Evolutionary conservation across 2,888 invertebrate species (phyloP), one percentile per base, ranked within the genome.

Genomic region (Pseudeuparius sepicola): DNA sequence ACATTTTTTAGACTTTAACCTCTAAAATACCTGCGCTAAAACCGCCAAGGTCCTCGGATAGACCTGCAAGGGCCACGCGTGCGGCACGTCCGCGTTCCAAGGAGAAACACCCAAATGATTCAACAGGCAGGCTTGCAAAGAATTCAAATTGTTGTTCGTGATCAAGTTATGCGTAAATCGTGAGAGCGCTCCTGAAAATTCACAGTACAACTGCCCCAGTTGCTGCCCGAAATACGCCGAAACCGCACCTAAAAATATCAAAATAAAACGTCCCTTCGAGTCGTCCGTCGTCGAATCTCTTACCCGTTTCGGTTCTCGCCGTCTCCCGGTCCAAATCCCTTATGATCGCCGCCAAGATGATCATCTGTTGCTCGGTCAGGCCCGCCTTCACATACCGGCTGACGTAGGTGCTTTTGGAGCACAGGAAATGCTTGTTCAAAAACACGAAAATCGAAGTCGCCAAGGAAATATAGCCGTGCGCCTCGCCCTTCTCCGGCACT

Each of bases 261-360:
- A n/a, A 31, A 37, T 28, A 14, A 15, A 34, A 30, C 12, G 31
- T 32, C 31, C 12, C 31, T n/a, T 23, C 20, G 13, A 12, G 11
- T 34, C 28, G 13, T 4, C 27, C 9, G 7, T 5, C 14, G 17
- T 17, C 26, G 23, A 28, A 30, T n/a, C 28, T 44, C 53, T 49
- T 48, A 70, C 71, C 77, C 48, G 76, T 76, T 53, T 88, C 89
- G 4, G 85, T 81, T 34, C 84, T 68, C 4, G 87, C 80, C 2
- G 86, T 85, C 66, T 94, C 93, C 32, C 83, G 71, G 62, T 94
- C 94, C 34, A 94, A 68, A 59, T 94, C 93, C 51, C 85, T 78
- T 31, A 94, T 80, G 27, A 94, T 79, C 4, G 86, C 84, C 1
- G 92, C 86, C 38, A 94, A 68, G 46, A 88, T 73, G 6, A 85